These are phyloP conservation scores for Craterocephalus amniculus DNA, from an alignment of 2,797 vertebrate genomes.

Conservation along the genomic window DNA sequence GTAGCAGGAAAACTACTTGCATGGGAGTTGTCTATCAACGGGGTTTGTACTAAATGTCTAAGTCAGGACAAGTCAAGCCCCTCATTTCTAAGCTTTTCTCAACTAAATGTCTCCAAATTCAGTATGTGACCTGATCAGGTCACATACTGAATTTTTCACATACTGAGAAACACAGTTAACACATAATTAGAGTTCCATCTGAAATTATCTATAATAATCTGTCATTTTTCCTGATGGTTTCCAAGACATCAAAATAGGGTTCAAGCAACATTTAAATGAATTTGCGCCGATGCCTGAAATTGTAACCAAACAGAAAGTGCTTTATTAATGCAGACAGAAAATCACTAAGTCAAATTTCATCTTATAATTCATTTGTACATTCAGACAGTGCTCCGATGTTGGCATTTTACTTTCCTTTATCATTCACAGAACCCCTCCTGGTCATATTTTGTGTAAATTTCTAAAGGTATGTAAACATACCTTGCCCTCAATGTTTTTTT, in stretches of 20 bases:
- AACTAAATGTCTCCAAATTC: not conserved
- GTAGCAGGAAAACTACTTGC: not conserved
- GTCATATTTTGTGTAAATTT: not conserved
- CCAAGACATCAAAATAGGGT: not conserved
- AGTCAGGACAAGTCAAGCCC: not conserved
- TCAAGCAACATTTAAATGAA: not conserved
- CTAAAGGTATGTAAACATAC: not conserved
- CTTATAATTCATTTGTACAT: not conserved
- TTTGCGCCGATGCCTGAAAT: not conserved
- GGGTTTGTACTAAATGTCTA: not conserved
- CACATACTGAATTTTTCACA: too few species aligned
- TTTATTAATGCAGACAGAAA: not conserved
- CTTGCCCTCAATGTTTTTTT: not conserved
- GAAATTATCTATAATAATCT: not conserved
- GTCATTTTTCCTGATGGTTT: too few species aligned
- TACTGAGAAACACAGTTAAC: too few species aligned
- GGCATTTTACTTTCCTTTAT: not conserved
- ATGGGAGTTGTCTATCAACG: not conserved
- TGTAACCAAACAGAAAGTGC: not conserved
- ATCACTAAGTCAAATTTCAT: not conserved
- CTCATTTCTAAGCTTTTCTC: too few species aligned
- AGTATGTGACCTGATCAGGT: not conserved
- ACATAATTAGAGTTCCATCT: not conserved
- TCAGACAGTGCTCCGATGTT: not conserved
- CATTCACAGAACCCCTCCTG: not conserved